Evolutionary conservation across 2,113 vertebrate species (phyloP).

Genomic region (Mugil cephalus): DNA sequence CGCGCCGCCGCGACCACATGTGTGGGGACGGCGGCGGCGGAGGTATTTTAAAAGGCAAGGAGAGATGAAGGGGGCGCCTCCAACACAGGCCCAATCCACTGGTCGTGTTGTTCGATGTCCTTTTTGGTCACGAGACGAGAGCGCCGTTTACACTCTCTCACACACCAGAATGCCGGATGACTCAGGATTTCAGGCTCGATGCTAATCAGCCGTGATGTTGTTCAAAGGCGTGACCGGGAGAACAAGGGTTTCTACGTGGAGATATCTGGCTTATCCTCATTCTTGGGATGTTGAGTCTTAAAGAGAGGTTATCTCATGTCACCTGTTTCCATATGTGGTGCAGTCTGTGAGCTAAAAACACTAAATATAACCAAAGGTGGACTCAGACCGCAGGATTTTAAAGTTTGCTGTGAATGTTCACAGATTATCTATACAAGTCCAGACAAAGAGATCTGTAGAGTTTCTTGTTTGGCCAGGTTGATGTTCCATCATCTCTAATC

Average conservation of each 20-base stretch:
- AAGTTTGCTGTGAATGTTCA: too few species aligned
- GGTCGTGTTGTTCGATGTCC: constrained; percentile 13
- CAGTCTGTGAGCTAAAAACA: too few species aligned
- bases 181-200: constrained; percentile 32
- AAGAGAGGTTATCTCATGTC: background rate
- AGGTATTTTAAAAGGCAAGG: constrained; percentile 5
- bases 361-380: too few species aligned
- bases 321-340: too few species aligned
- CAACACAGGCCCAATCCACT: constrained; percentile 7
- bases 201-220: constrained; percentile 9
- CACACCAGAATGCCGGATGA: constrained; percentile 43
- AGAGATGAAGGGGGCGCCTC: background rate
- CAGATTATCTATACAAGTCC: too few species aligned
- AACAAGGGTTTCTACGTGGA: background rate
- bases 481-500: too few species aligned
- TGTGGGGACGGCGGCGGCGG: background rate
- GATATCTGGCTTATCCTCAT: background rate
- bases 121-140: constrained; percentile 1
- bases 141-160: constrained; percentile 17
- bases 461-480: too few species aligned
- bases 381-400: too few species aligned
- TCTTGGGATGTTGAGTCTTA: background rate
- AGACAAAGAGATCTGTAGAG: too few species aligned
- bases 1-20: constrained; percentile 7
- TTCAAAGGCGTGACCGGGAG: background rate